Base-by-base conservation (phyloP, 2,113 vertebrate species). In the Forbesichthys papilliferus region DNA sequence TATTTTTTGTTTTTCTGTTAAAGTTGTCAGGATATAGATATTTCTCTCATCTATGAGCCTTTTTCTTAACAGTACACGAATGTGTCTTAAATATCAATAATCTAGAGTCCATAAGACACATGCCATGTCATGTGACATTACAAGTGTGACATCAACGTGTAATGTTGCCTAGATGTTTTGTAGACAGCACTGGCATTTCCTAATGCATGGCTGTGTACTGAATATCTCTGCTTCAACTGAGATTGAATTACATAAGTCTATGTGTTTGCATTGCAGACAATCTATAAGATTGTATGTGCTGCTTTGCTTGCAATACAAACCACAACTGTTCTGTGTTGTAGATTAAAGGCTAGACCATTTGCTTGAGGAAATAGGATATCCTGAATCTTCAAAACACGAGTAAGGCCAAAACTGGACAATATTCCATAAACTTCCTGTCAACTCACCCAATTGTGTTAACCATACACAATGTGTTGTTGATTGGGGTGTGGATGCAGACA, bases 371-470 rank as follows among this genome's bases (percentile, higher is more conserved):
- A 5, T 47, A 13, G 18, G 18, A 49, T 64, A 9, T 51, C 46
- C 55, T 51, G 49, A 20, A 54, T 64, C 27, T 52, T 62, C 36
- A 48, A 56, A 66, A 73, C 34, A 18, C 10, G 8, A 11, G 6
- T 33, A 16, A 55, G 57, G 49, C 36, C 27, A 51, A 11, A 59
- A 62, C 36, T 14, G 16, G 14, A 52, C 51, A 52, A 52, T 52
- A 9, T 52, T 52, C 11, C 9, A 20, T 46, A 42, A 73, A 16
- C 46, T 61, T 16, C 1, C 59, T 10, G 7, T 69, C 13, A 51
- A 51, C 49, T 42, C 36, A 42, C 5, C 36, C 36, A 42, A 6
- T 7, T 8, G 4, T 42, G 36, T 42, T 42, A 8, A 5, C 36
- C 36, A 42, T 5, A 8, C 36, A 42, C 5, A 42, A 42, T 42